Evolutionary conservation across 2,888 invertebrate species (phyloP).

Genomic region (Octodonta nipae): DNA sequence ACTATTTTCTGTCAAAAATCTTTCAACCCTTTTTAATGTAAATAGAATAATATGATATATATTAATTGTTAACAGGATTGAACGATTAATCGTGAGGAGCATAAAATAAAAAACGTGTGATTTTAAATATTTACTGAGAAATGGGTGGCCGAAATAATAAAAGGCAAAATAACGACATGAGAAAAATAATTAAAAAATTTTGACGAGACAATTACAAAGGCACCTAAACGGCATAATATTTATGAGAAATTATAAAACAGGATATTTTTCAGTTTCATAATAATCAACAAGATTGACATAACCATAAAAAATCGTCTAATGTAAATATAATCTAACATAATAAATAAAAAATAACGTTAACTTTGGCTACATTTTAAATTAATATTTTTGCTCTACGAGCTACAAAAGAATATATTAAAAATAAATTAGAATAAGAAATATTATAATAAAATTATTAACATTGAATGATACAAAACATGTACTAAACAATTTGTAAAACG

Average conservation of each 20-base stretch:
- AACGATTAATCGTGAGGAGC: too few species aligned
- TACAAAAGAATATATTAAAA: slow-evolving; percentile 24
- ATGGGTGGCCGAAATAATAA: slow-evolving; percentile 20
- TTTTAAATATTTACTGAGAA: slow-evolving; percentile 32
- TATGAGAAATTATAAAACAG: slow-evolving; percentile 7
- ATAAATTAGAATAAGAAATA: slow-evolving; percentile 18
- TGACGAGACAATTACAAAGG: slow-evolving; percentile 12
- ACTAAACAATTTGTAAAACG: slow-evolving; percentile 11
- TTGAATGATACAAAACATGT: slow-evolving; percentile 14
- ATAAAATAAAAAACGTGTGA: slow-evolving; percentile 4
- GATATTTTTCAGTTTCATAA: slow-evolving; percentile 4
- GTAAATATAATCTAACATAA: slow-evolving; percentile 25
- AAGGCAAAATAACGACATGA: not conserved
- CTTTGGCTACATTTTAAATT: slow-evolving; percentile 34
- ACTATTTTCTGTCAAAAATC: too few species aligned
- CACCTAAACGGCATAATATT: slow-evolving; percentile 14
- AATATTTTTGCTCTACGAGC: slow-evolving; percentile 23
- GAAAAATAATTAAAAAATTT: not conserved
- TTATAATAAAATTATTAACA: slow-evolving; percentile 11
- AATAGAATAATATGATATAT: too few species aligned
- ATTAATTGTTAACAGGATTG: too few species aligned
- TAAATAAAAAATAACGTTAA: slow-evolving; percentile 34
- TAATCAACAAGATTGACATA: too few species aligned
- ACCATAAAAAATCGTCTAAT: too few species aligned
- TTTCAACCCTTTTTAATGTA: too few species aligned